These are phyloP conservation scores for Anas platyrhynchos DNA, from an alignment of 2,113 vertebrate genomes.

Conservation along the genomic window DNA sequence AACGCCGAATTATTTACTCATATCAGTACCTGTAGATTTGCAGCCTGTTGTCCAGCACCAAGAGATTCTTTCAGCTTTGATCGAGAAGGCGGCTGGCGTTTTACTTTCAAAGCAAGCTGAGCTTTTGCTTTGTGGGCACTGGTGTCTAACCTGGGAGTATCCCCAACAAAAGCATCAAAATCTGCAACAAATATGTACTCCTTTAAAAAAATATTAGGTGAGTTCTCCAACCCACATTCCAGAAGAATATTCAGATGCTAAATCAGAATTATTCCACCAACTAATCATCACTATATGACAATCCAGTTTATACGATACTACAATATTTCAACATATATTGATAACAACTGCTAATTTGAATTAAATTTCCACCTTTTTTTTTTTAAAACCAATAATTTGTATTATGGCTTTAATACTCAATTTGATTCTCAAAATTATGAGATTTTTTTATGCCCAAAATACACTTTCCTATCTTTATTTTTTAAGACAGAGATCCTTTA, in stretches of 20 bases:
- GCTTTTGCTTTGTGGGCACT: constrained; percentile 89
- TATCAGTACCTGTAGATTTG: constrained; percentile 50
- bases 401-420: background rate
- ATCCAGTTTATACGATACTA: background rate
- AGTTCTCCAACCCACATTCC: background rate
- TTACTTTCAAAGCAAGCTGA: constrained; percentile 87
- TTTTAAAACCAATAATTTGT: too few species aligned
- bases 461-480: background rate
- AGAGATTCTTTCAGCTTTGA: constrained; percentile 85
- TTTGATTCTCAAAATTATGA: background rate
- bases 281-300: background rate
- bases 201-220: background rate
- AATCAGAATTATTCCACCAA: background rate
- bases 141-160: constrained; percentile 88
- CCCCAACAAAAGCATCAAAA: constrained; percentile 84
- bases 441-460: background rate
- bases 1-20: background rate
- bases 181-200: constrained; percentile 66
- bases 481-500: background rate
- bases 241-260: background rate
- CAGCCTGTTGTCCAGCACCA: constrained; percentile 39
- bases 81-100: constrained; percentile 88
- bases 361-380: background rate
- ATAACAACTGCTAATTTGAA: background rate
- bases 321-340: background rate